These are phyloP conservation scores for Porites lutea DNA, from an alignment of 64 coral and sea anemone genomes.

Conservation along the genomic window DNA sequence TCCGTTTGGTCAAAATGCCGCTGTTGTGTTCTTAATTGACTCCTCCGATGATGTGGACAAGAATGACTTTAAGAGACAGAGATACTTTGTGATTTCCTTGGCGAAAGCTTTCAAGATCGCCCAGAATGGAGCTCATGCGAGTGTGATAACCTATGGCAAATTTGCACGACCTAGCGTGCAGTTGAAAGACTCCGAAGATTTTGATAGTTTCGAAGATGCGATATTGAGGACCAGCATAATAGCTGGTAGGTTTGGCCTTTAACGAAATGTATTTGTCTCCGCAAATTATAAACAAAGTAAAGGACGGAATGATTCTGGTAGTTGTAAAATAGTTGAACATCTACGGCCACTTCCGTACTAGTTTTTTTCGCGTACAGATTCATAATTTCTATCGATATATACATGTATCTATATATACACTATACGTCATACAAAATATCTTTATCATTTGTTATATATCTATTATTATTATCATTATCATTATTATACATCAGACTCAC, in stretches of 20 bases:
- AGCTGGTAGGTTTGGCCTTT: neutral
- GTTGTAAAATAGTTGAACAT: too few species aligned
- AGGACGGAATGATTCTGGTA: too few species aligned
- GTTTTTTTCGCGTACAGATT: too few species aligned
- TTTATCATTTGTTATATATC: too few species aligned
- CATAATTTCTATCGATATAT: too few species aligned
- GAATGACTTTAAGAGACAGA: conserved; percentile 60
- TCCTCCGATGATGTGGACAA: conserved; percentile 33
- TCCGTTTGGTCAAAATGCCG: conserved; percentile 25
- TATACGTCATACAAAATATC: too few species aligned
- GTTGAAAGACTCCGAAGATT: conserved; percentile 32
- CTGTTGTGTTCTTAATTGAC: conserved; percentile 60
- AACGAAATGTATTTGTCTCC: too few species aligned
- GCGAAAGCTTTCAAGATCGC: conserved; percentile 52
- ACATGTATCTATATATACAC: too few species aligned
- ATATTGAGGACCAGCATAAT: conserved; percentile 2
- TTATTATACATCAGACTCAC: too few species aligned
- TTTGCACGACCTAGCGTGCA: conserved; percentile 13
- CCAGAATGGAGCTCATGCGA: conserved; percentile 51
- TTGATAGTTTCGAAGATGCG: neutral
- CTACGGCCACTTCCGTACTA: too few species aligned
- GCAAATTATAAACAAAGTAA: too few species aligned
- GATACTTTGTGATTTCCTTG: conserved; percentile 53
- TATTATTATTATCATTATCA: too few species aligned
- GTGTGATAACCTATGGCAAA: conserved; percentile 73